A percentile compares a stretch with the other conserved stretches of the same genome.
Evolutionary conservation across 2,888 invertebrate species (phyloP).

Genomic region (Cylindroiulus punctatus): DNA sequence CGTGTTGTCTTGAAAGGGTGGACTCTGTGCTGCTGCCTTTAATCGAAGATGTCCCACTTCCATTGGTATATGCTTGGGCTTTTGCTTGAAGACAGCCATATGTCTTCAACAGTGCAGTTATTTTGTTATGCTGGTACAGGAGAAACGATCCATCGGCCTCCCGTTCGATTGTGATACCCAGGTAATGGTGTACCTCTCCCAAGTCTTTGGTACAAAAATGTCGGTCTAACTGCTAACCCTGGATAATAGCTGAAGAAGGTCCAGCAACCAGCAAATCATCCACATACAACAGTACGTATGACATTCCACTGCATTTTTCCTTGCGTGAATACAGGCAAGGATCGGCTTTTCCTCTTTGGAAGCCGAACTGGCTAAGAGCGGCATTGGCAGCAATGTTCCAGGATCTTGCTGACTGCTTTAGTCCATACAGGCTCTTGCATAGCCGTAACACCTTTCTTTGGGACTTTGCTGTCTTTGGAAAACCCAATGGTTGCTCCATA

Average conservation of each 20-base stretch:
- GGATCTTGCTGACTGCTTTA: not conserved
- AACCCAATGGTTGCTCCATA: not conserved
- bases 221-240: not conserved
- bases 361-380: too few species aligned
- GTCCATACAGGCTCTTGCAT: not conserved
- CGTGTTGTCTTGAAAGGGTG: not conserved
- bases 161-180: not conserved
- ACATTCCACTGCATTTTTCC: not conserved
- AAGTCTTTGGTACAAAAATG: not conserved
- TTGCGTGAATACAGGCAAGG: not conserved
- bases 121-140: not conserved
- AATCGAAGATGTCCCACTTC: not conserved
- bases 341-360: not conserved
- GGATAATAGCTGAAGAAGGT: not conserved
- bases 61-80: not conserved
- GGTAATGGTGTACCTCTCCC: not conserved
- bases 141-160: not conserved
- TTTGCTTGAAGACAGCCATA: not conserved
- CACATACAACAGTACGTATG: not conserved
- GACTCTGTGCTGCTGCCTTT: not conserved
- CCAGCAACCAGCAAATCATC: not conserved
- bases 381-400: too few species aligned
- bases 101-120: not conserved
- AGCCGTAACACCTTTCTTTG: not conserved
- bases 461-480: not conserved